Evolutionary conservation across 2,888 invertebrate genomes (phyloP).

Genomic region (Andrena praecox): DNA sequence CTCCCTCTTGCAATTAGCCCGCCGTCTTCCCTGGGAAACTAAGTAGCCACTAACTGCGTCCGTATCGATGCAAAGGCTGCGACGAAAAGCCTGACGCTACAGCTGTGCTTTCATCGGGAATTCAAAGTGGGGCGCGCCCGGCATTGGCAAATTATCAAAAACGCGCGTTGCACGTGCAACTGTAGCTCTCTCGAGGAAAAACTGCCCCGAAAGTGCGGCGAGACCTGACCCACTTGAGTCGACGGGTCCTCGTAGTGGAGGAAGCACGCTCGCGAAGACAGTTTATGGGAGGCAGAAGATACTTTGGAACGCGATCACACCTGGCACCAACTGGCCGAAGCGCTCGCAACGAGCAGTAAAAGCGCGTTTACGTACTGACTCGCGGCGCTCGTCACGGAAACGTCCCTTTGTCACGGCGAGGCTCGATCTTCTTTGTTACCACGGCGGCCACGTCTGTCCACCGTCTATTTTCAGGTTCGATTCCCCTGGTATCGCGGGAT

Average conservation of each 20-base stretch:
- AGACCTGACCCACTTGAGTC: background rate
- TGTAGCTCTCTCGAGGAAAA: background rate
- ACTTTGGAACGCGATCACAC: background rate
- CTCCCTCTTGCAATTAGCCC: background rate
- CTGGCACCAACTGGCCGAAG: background rate
- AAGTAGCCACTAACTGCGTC: too few relatives aligned
- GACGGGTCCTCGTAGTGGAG: background rate
- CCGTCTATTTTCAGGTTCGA: constrained; percentile 28
- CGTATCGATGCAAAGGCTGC: too few relatives aligned
- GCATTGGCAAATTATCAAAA: too few relatives aligned
- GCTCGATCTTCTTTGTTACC: constrained; percentile 26
- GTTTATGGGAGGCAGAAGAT: background rate
- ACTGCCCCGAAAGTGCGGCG: background rate
- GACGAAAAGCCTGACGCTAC: too few relatives aligned
- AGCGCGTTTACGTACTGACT: background rate
- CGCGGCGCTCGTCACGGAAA: background rate
- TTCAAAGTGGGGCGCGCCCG: too few relatives aligned
- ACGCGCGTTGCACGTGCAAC: too few relatives aligned
- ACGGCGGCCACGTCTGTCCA: background rate
- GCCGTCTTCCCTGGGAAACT: background rate
- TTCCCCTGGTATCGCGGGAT: constrained; percentile 15
- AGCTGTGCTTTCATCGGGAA: too few relatives aligned
- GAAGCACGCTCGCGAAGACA: background rate
- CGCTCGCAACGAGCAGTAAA: background rate
- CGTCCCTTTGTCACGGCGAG: constrained; percentile 1